Evolutionary conservation across 2,888 invertebrate genomes (phyloP).

Genomic region (Trichogramma evanescens): DNA sequence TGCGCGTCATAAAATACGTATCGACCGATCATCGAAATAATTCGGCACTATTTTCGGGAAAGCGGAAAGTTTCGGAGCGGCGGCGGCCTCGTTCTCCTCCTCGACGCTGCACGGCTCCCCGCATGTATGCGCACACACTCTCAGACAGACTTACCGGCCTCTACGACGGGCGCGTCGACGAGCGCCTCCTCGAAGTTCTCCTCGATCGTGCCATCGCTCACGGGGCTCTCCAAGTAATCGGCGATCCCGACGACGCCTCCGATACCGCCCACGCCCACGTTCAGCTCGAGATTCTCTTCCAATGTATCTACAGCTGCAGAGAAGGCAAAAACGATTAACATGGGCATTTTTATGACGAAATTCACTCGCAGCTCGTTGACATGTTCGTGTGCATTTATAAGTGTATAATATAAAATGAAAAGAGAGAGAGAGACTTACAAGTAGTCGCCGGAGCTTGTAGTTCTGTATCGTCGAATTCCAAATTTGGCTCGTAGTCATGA

Average conservation of each 20-base stretch:
- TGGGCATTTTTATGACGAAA: neutral
- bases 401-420: neutral
- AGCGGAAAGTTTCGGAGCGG: too few species aligned
- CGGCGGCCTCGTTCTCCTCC: too few species aligned
- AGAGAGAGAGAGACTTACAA: slow-evolving; percentile 52
- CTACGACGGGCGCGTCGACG: slow-evolving; percentile 57
- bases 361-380: too few species aligned
- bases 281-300: slow-evolving; percentile 45
- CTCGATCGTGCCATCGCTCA: slow-evolving; percentile 81
- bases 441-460: slow-evolving; percentile 62
- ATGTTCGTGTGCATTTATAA: too few species aligned
- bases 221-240: slow-evolving; percentile 60
- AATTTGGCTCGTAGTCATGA: slow-evolving; percentile 89
- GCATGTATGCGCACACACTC: too few species aligned
- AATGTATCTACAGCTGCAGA: slow-evolving; percentile 39
- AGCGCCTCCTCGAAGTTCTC: slow-evolving; percentile 87
- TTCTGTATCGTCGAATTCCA: slow-evolving; percentile 95
- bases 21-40: too few species aligned
- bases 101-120: too few species aligned
- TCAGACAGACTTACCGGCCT: slow-evolving; percentile 41
- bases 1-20: too few species aligned
- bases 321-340: slow-evolving; percentile 4
- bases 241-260: slow-evolving; percentile 31
- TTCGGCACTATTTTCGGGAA: too few species aligned
- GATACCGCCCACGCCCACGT: slow-evolving; percentile 36